Base-by-base conservation (phyloP, 1,140 invertebrate species). In the Euura lappo region DNA sequence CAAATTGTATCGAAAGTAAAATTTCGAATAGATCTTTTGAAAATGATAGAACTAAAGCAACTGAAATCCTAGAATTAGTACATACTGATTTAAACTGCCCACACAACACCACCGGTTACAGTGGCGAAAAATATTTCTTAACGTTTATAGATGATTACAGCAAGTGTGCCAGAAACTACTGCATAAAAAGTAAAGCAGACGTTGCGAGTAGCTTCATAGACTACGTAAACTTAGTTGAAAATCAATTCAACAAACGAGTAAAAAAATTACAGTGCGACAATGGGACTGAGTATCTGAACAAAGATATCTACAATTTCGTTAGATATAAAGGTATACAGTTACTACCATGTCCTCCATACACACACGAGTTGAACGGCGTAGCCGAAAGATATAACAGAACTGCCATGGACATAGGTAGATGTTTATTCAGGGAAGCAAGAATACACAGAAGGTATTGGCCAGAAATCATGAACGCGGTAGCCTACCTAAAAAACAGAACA, bases 11-110 rank as follows among this genome's bases (percentile, higher is more conserved):
- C 4, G 5, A 65, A 43, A 67, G 28, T 72, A 72, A 72, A 72
- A 79, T 82, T 65, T 79, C 79, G 74, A 83, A 84, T 80, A 69
- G 85, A 78, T 80, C 81, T 72, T 85, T 86, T 82, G 45, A 83
- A 76, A 85, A 86, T 76, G 80, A 81, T 78, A 78, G 79, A 79
- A 77, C 4, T 42, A 82, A 79, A 66, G 72, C 80, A 70, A 76
- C 67, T 11, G 77, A 81, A 46, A 78, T 80, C 67, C 77, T 85
- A 74, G 77, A 85, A 77, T 71, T 82, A 68, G 74, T 84, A 68
- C 81, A 85, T 75, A 83, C 80, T 51, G 80, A 84, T 81, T 79
- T 82, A 51, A 82, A 82, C 74, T 82, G 83, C 4, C 83, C 81
- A 51, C 79, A 83, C 75, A 67, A 74, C 46, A 84, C 82, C 75